Evolutionary conservation across 2,797 vertebrate genomes (phyloP).

Genomic region (Sebastes nivosus): DNA sequence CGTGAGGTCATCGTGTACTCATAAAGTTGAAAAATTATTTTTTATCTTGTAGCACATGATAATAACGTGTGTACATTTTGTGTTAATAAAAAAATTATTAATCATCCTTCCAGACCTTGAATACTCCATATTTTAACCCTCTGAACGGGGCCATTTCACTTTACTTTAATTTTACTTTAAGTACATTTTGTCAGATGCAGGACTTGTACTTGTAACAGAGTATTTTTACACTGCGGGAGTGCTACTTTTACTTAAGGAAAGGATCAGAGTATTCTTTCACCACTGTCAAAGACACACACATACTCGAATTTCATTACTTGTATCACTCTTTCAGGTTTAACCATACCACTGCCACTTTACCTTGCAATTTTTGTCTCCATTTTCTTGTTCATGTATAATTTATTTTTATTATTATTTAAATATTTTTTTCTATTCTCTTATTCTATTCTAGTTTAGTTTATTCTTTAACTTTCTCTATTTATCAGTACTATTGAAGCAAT

Average conservation of each 20-base stretch:
- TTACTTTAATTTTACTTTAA: too few relatives aligned
- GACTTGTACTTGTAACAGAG: background rate
- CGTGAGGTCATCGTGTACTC: background rate
- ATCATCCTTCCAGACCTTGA: background rate
- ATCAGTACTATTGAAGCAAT: rapidly evolving
- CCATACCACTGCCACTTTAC: background rate
- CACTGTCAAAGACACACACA: background rate
- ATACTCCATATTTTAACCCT: background rate
- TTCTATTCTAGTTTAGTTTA: background rate
- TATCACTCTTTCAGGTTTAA: background rate
- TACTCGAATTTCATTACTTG: too few relatives aligned
- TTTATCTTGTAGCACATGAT: background rate
- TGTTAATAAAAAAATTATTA: background rate
- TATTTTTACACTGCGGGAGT: background rate
- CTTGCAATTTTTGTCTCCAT: background rate
- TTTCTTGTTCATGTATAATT: rapidly evolving
- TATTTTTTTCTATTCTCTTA: background rate
- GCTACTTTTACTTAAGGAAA: background rate
- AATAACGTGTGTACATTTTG: background rate
- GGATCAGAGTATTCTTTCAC: background rate
- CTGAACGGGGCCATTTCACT: background rate
- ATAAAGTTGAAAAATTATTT: rapidly evolving
- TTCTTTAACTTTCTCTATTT: background rate
- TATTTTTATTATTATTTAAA: background rate
- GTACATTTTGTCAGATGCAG: too few relatives aligned